Base-by-base conservation (phyloP, 2,888 invertebrate genomes). In the Ophonus ardosiacus region DNA sequence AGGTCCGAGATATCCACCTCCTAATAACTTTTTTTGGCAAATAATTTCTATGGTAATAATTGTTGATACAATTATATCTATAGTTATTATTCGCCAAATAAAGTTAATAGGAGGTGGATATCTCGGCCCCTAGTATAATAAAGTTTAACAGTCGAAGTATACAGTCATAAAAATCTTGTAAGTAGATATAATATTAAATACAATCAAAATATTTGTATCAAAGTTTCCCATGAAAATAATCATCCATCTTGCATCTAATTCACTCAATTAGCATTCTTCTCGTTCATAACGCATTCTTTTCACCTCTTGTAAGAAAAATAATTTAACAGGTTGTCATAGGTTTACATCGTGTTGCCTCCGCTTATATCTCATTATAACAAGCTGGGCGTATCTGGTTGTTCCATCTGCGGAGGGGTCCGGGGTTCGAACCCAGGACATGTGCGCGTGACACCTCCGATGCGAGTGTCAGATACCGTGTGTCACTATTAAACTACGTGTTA, bases 401-500 rank as follows among this genome's bases (percentile, higher is more conserved):
- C 15, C 71, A 74, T 74, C 71, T 31, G 5, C 31, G 31, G 43
- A 15, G 18, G 18, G 18, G 71, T 10, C 13, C 78, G 78, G 57
- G 57, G 56, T 78, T 76, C 78, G 57, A 56, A 57, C 31, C 56
- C 24, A 7, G 78, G 76, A 80, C 80, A 80, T 80, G 61, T 80
- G 80, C 71, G 17, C 65, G 57, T 81, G 65, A 81, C 81, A 81
- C 81, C 81, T 81, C 43, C 68, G 86, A 86, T 86, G 80, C 85
- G 86, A 85, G 87, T 86, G 84, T 38, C 81, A 81, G 88, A 88
- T 88, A 88, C 86, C 86, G 88, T 87, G 88, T 88, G 88, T 88
- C 87, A 88, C 88, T 87, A 88, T 88, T 88, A 88, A 88, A 88
- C 88, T 87, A 86, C 85, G 87, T 88, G 87, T 88, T 88, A 88